These are phyloP conservation scores for Podarcis lilfordi DNA, from an alignment of 2,797 vertebrate genomes.

Conservation along the genomic window DNA sequence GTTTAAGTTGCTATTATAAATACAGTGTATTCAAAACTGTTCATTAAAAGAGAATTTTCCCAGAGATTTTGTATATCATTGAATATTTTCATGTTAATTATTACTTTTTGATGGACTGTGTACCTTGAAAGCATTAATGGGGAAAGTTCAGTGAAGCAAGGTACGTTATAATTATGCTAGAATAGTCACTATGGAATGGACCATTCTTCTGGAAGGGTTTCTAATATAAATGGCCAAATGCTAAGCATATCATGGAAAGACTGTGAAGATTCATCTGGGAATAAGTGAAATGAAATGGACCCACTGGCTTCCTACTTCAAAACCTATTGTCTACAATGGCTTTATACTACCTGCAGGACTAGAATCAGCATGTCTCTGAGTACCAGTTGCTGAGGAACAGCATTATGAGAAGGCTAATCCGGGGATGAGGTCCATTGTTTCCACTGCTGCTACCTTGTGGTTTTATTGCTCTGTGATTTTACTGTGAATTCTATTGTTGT, in stretches of 20 bases:
- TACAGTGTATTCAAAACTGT: background rate
- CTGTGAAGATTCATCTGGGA: background rate
- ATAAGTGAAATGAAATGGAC: background rate
- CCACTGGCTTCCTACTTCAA: background rate
- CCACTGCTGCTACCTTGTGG: too few relatives aligned
- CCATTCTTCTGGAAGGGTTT: background rate
- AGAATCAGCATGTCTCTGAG: too few relatives aligned
- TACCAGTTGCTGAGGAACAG: too few relatives aligned
- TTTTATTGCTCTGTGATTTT: too few relatives aligned
- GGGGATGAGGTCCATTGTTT: too few relatives aligned
- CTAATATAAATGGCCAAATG: background rate
- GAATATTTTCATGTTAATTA: conserved; percentile 5
- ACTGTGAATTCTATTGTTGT: too few relatives aligned
- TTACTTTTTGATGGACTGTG: background rate
- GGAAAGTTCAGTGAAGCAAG: background rate
- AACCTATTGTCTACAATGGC: too few relatives aligned
- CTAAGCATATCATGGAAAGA: background rate
- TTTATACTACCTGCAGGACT: too few relatives aligned
- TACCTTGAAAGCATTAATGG: background rate
- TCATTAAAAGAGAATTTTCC: conserved; percentile 3
- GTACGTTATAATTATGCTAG: background rate
- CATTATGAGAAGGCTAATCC: too few relatives aligned
- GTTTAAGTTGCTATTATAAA: background rate
- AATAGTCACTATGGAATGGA: background rate
- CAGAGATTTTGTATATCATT: background rate